Base-by-base conservation (phyloP, 1,140 invertebrate genomes). In the Adoxophyes honmai region DNA sequence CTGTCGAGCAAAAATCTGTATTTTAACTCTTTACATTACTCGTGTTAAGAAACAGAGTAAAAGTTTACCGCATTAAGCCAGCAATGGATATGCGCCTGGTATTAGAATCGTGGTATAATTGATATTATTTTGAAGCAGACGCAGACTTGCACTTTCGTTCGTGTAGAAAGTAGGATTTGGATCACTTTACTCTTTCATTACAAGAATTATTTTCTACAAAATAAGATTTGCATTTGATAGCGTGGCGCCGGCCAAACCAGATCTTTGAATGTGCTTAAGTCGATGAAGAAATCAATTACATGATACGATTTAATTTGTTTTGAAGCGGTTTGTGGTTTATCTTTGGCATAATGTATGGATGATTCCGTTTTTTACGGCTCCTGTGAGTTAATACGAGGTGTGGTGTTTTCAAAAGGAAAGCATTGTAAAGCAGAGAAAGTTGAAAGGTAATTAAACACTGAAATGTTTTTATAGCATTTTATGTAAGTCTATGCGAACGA, bases 121-220 rank as follows among this genome's bases (percentile, higher is more conserved):
- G 42, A 48, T 48, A 48, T 48, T 16, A 48, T 33, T 48, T 28
- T 28, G 42, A 21, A 48, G 11, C 15, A 48, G 18, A 13, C 42
- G 9, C 21, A 28, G 21, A 48, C 42, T 48, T 48, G 18, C 16
- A 48, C 42, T 48, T 48, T 48, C 42, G 42, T 28, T 44, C 39
- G 10, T 10, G n/a, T 48, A 48, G 42, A 48, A 48, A 48, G 42
- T 48, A 16, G 42, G 11, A 13, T 48, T 48, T 48, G 42, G 42
- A 7, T 48, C 42, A 7, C 42, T 28, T 48, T 48, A 48, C 42
- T 48, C 42, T 16, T 48, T 48, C 21, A 33, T 18, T 48, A 11
- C 42, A 33, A 48, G 42, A 48, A 48, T 48, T 48, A 48, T 21
- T 21, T 48, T 18, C 16, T 48, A 44, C 39, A 21, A 18, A 48